These are phyloP conservation scores for Parus major DNA, from an alignment of 2,113 vertebrate genomes.

Conservation along the genomic window DNA sequence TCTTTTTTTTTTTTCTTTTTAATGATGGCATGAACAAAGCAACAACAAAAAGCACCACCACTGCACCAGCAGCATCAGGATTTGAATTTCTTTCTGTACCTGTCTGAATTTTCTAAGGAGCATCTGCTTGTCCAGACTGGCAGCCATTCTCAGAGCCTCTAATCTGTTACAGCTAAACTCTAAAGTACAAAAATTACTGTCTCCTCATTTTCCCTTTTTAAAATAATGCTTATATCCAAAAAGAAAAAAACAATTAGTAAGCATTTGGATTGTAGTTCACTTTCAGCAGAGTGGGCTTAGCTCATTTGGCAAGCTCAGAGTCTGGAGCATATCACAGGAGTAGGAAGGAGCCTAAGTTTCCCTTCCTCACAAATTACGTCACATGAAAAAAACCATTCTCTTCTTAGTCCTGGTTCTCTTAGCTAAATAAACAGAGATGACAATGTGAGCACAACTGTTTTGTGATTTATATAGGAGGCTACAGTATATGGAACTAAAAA, in stretches of 20 bases:
- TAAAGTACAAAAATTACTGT: background rate
- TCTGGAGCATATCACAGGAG: background rate
- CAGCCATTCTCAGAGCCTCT: constrained; percentile 60
- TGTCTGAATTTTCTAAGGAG: constrained; percentile 44
- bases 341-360: background rate
- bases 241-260: background rate
- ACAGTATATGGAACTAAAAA: background rate
- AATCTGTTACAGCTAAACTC: background rate
- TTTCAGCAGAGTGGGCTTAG: background rate
- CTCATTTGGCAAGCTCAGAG: background rate
- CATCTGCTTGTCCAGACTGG: constrained; percentile 46
- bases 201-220: constrained; percentile 15
- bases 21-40: constrained; percentile 59
- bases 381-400: background rate
- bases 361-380: background rate
- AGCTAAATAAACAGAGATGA: background rate
- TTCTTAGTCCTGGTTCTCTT: background rate
- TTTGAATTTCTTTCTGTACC: constrained; percentile 16
- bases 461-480: background rate
- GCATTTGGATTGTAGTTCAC: background rate
- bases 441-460: background rate
- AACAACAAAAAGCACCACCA: constrained; percentile 38
- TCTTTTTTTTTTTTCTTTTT: background rate
- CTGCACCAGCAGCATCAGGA: constrained; percentile 52
- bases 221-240: background rate